Base-by-base conservation (phyloP, 2,888 invertebrate species). In the Cyaniris semiargus region DNA sequence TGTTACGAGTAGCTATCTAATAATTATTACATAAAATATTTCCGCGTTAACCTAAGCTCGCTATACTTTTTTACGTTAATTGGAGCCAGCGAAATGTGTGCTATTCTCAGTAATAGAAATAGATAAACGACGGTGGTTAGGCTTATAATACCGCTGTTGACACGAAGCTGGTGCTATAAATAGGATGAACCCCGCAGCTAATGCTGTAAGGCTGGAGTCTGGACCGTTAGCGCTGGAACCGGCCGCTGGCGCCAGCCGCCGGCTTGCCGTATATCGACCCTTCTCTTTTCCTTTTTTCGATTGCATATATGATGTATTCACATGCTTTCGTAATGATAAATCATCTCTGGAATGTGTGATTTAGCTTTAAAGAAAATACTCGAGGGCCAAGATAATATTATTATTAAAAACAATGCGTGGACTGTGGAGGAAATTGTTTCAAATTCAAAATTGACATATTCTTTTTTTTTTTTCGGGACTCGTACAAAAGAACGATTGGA, bases 211-310 rank as follows among this genome's bases (percentile, higher is more conserved):
- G 85, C 84, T 83, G 85, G 81, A 89, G 86, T 85, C 84, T 83
- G 85, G 81, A 87, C 89, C 89, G 90, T 90, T 90, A 88, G 85
- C 86, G 83, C 76, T 84, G 85, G 87, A 86, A 87, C 87, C 86
- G 85, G 88, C 83, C 83, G 85, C 76, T 83, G 88, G 86, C 88
- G 88, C 86, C 86, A 82, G 82, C 80, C 82, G 83, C 78, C 84
- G 82, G 78, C 79, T 78, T 79, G 81, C 82, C 82, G 85, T 84
- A 81, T 86, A 84, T 86, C 89, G 88, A 87, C 86, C 87, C 85
- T 86, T 86, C 85, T 84, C 85, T 87, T 85, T 83, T 83, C 81
- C 82, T 82, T 84, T 82, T 83, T 82, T 81, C 78, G 78, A 79
- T 79, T 76, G 70, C 78, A 78, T 78, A 78, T 78, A 78, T 78